Evolutionary conservation across 2,797 vertebrate species (phyloP), one percentile per base, ranked within the genome.

Genomic region (Centroberyx gerrardi): DNA sequence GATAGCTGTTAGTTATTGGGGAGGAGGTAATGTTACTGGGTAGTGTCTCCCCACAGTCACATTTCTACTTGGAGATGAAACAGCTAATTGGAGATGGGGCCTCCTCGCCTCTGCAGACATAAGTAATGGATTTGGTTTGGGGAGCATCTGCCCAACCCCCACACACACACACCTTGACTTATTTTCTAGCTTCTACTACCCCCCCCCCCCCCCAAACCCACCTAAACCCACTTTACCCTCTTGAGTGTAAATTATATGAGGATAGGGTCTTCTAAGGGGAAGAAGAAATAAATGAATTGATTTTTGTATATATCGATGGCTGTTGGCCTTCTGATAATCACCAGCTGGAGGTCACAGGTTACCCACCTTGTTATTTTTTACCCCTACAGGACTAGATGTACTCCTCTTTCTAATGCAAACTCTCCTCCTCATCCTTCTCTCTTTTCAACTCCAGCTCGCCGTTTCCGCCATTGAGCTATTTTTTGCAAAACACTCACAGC

Each of bases 21-120:
- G 82, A 83, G 81, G 88, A 81, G 82, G 83, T 81, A 88, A 78
- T 58, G 68, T 83, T 68, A 82, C 86, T 36, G 58, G 78, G 63
- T 76, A 85, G 86, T 63, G 40, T 83, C 80, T 93, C 83, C 82
- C 84, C 71, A 80, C 63, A 89, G 90, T 75, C 87, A 78, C 90
- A 91, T 92, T 92, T 91, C 87, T 83, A 90, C 46, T 79, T 76
- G 73, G 86, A 93, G 90, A 93, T 83, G 76, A 93, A 91, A 88
- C 76, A 92, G 87, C 86, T 94, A 94, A 93, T 91, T 93, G 92
- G 90, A 92, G 83, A 72, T 83, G 78, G 64, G 84, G 82, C 78
- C 73, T 64, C 51, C 79, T 84, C 85, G 86, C 90, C 80, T 81
- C 72, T 64, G 65, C 49, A 78, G 82, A 84, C 71, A 82, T 44